Percentiles rank a stretch among this genome's conserved stretches.
phyloP scores from a whole-genome alignment of 2,888 invertebrate genomes.

The Stenurella melanura region DNA sequence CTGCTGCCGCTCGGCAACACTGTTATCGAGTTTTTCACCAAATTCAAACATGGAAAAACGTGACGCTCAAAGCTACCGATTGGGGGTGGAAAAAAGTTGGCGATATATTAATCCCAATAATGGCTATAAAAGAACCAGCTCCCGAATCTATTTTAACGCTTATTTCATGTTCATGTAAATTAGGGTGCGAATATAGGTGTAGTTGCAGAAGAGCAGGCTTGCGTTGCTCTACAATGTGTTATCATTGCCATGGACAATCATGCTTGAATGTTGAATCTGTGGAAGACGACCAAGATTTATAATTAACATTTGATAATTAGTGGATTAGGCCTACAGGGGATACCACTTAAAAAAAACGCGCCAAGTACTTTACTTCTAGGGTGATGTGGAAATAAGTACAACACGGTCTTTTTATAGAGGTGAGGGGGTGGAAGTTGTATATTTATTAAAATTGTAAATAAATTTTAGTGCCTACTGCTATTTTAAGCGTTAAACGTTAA shows the following conservation, averaged over 20 bases:
- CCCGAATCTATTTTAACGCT: not conserved
- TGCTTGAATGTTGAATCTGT: not conserved
- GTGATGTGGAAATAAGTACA: no score
- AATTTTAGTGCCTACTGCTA: not conserved
- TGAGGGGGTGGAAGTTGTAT: not conserved
- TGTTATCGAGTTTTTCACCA: not conserved
- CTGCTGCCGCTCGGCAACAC: slow-evolving; percentile 5
- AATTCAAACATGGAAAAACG: slow-evolving; percentile 8
- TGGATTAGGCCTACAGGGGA: not conserved
- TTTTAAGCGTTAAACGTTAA: no score
- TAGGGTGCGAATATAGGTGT: no score
- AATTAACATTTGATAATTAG: slow-evolving; percentile 4
- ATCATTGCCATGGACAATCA: not conserved
- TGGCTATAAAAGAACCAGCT: not conserved
- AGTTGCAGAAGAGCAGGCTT: no score
- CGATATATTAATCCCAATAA: no score
- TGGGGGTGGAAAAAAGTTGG: not conserved
- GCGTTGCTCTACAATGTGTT: no score
- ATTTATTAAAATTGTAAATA: not conserved
- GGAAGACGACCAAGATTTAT: slow-evolving; percentile 6
- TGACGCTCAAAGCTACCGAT: slow-evolving; percentile 4
- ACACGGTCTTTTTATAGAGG: not conserved
- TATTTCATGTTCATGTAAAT: no score
- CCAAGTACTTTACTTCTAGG: not conserved
- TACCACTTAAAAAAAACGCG: not conserved